Evolutionary conservation across 2,888 invertebrate genomes (phyloP).

Genomic region (Polyommatus iphigenia): DNA sequence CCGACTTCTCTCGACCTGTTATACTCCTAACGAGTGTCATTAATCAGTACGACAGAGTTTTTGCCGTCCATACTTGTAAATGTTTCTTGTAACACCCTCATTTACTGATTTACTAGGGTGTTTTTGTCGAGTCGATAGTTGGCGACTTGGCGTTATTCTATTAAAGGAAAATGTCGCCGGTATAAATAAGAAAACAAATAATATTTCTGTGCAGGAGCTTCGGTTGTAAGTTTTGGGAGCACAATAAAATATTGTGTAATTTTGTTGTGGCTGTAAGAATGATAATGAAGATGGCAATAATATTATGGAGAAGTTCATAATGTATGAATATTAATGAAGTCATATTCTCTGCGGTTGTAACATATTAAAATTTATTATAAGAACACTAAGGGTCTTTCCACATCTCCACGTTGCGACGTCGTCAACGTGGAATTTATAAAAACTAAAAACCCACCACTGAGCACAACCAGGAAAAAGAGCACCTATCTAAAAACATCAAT

Average conservation of each 20-base stretch:
- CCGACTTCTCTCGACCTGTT: conserved; percentile 60
- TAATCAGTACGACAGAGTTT: conserved; percentile 52
- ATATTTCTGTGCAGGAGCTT: background rate
- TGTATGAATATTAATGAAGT: too few species aligned
- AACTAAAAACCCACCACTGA: too few species aligned
- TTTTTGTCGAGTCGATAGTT: conserved; percentile 8
- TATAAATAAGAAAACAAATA: background rate
- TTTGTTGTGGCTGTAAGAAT: too few species aligned
- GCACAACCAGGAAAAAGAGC: too few species aligned
- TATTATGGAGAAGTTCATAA: too few species aligned
- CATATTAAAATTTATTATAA: too few species aligned
- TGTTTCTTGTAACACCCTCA: conserved; percentile 24
- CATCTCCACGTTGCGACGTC: too few species aligned
- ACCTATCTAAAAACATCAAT: background rate
- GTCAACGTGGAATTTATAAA: too few species aligned
- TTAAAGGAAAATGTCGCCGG: background rate
- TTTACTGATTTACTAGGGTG: conserved; percentile 16
- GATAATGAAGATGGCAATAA: too few species aligned
- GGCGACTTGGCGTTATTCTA: conserved; percentile 1
- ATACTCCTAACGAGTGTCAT: conserved; percentile 67
- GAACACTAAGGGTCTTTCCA: too few species aligned
- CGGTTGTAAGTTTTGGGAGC: background rate
- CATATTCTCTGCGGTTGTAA: too few species aligned
- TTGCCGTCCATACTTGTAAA: conserved; percentile 35
- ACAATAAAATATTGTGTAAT: too few species aligned